Evolutionary conservation across 2,797 vertebrate species (phyloP).

Genomic region (Cetoscarus ocellatus): DNA sequence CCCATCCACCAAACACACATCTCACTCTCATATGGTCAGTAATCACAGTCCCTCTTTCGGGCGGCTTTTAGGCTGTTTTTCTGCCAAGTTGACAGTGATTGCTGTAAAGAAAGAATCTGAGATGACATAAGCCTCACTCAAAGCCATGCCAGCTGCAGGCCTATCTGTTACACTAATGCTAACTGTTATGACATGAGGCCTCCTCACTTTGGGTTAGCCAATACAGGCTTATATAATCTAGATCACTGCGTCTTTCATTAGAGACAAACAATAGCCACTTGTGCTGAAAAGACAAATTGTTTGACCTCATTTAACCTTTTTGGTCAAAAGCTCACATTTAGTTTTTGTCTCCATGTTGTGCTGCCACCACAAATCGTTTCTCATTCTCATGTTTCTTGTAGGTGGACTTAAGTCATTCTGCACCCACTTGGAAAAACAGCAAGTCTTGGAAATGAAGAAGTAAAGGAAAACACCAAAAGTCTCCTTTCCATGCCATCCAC

Average conservation of each 20-base stretch:
- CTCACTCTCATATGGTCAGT: conserved; percentile 45
- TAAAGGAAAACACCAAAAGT: conserved; percentile 7
- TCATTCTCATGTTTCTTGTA: conserved; percentile 13
- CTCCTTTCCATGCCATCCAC: background rate
- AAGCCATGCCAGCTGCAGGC: conserved; percentile 51
- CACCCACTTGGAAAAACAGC: conserved; percentile 9
- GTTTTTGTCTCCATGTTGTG: conserved; percentile 6
- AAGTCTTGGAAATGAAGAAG: conserved; percentile 9
- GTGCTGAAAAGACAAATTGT: conserved; percentile 10
- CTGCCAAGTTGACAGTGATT: conserved; percentile 43
- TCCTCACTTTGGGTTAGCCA: conserved; percentile 53
- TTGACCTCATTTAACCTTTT: conserved; percentile 25
- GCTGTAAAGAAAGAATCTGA: conserved; percentile 49
- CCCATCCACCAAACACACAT: conserved; percentile 9
- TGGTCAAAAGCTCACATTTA: conserved; percentile 6
- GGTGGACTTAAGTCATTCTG: conserved; percentile 22
- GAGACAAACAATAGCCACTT: conserved; percentile 44
- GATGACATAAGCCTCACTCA: conserved; percentile 60
- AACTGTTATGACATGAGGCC: conserved; percentile 63
- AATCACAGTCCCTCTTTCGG: conserved; percentile 49
- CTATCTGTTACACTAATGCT: conserved; percentile 55
- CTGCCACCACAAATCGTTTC: conserved; percentile 7
- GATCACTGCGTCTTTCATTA: conserved; percentile 25
- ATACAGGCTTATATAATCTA: conserved; percentile 47
- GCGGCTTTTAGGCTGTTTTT: conserved; percentile 38